A percentile compares a stretch with the other conserved stretches of the same genome.
Evolutionary conservation across 2,888 invertebrate genomes (phyloP).

Genomic region (Disparrhopalites patrizii): DNA sequence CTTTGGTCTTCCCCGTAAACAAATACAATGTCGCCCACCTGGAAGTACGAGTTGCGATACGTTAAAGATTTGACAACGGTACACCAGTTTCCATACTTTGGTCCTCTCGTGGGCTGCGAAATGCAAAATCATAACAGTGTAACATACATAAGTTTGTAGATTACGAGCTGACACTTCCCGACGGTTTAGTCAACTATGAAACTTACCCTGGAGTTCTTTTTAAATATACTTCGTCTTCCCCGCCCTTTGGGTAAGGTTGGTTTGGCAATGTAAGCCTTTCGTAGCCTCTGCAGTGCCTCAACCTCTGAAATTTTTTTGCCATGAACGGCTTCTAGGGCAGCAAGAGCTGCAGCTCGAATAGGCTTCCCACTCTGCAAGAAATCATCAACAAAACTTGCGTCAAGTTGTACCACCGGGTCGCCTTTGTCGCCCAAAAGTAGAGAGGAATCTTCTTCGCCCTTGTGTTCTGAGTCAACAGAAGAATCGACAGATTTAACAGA

Average conservation of each 20-base stretch:
- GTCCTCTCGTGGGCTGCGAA: conserved; percentile 5
- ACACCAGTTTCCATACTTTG: background rate
- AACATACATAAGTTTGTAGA: background rate
- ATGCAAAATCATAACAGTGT: background rate
- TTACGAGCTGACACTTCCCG: background rate
- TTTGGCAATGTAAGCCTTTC: conserved; percentile 16
- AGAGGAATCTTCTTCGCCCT: background rate
- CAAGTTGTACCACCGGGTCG: conserved; percentile 12
- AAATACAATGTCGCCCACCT: conserved; percentile 18
- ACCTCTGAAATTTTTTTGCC: conserved; percentile 14
- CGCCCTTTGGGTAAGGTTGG: conserved; percentile 15
- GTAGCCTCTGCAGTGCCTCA: conserved; percentile 5
- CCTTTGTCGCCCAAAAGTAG: conserved; percentile 7
- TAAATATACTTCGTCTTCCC: conserved; percentile 15
- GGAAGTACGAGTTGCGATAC: conserved; percentile 15
- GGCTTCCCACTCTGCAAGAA: conserved; percentile 18
- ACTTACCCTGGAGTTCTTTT: background rate
- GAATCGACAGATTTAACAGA: background rate
- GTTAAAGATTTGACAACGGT: background rate
- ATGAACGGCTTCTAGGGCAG: conserved; percentile 24
- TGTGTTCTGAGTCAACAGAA: background rate
- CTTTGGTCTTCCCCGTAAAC: background rate
- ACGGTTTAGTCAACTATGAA: background rate
- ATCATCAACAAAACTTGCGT: conserved; percentile 15
- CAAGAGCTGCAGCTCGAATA: conserved; percentile 16